These are phyloP conservation scores for Rhagophthalmus giganteus DNA, from an alignment of 2,888 invertebrate species.

Conservation along the genomic window DNA sequence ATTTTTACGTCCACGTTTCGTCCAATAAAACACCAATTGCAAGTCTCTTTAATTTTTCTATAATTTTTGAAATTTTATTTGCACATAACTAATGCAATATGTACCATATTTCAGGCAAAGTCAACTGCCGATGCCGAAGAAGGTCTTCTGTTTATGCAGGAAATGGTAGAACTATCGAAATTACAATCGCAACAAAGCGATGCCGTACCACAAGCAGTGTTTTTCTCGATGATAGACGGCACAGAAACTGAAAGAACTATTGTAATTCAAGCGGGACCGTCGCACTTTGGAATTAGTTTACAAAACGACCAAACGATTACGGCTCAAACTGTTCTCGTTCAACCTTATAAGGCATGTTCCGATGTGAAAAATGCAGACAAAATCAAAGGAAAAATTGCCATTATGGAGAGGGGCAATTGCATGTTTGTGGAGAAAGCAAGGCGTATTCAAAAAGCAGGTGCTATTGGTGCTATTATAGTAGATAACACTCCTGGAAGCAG, in stretches of 20 bases:
- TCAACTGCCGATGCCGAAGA: constrained; percentile 86
- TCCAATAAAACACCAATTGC: too few species aligned
- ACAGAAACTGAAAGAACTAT: constrained; percentile 42
- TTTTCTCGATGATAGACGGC: constrained; percentile 52
- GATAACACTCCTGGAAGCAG: constrained; percentile 81
- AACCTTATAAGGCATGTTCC: constrained; percentile 71
- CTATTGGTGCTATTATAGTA: constrained; percentile 80
- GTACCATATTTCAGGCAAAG: constrained; percentile 68
- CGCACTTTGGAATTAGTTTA: constrained; percentile 85
- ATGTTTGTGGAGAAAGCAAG: constrained; percentile 95
- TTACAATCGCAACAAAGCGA: constrained; percentile 65
- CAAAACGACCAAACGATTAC: constrained; percentile 65
- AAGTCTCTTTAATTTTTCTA: too few species aligned
- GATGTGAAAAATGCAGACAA: constrained; percentile 62
- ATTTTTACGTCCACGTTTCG: too few species aligned
- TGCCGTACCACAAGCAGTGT: constrained; percentile 59
- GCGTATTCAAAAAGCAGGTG: constrained; percentile 79
- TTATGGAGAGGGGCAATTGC: constrained; percentile 91
- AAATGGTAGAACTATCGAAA: constrained; percentile 90
- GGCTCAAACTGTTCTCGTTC: constrained; percentile 67
- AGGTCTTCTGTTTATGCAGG: constrained; percentile 93
- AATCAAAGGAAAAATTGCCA: constrained; percentile 73
- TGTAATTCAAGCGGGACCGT: constrained; percentile 78
- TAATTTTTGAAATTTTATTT: not conserved
- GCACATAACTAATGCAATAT: not conserved